Percentiles rank a stretch among this genome's conserved stretches.
Conservation (phyloP, 2,888 invertebrate genomes). For the Drosophila atripex region DNA sequence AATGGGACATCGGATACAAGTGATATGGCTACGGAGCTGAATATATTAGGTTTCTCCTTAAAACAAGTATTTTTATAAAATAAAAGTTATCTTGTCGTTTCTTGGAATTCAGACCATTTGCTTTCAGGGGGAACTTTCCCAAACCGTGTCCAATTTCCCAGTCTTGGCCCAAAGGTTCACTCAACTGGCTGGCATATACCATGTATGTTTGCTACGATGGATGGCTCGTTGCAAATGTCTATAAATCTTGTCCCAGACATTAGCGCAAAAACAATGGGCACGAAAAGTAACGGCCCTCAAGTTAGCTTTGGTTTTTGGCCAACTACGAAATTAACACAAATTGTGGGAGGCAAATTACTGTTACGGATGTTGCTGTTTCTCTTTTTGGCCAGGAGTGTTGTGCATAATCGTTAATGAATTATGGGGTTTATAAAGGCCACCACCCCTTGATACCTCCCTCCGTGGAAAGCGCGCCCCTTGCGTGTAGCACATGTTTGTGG, state of each 20-base stretch:
- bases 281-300: constrained; percentile 10
- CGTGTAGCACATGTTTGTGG: constrained; percentile 70
- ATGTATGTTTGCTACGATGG: constrained; percentile 55
- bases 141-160: constrained; percentile 23
- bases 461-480: constrained; percentile 13
- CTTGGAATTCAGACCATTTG: neutral
- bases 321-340: constrained; percentile 63
- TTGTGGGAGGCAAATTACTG: constrained; percentile 60
- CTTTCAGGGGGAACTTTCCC: neutral
- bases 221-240: constrained; percentile 65
- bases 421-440: constrained; percentile 50
- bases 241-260: constrained; percentile 66
- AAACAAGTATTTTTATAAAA: neutral
- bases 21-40: neutral
- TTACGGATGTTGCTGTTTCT: constrained; percentile 17
- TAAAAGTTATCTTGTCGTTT: neutral
- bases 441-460: neutral
- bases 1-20: constrained; percentile 19
- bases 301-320: constrained; percentile 12
- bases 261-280: constrained; percentile 15
- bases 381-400: constrained; percentile 46
- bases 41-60: neutral
- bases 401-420: constrained; percentile 78
- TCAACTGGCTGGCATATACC: constrained; percentile 27
- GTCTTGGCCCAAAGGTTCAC: constrained; percentile 22